Evolutionary conservation across 2,888 invertebrate genomes (phyloP), one percentile per base, ranked within the genome.

Genomic region (Argyresthia albistria): DNA sequence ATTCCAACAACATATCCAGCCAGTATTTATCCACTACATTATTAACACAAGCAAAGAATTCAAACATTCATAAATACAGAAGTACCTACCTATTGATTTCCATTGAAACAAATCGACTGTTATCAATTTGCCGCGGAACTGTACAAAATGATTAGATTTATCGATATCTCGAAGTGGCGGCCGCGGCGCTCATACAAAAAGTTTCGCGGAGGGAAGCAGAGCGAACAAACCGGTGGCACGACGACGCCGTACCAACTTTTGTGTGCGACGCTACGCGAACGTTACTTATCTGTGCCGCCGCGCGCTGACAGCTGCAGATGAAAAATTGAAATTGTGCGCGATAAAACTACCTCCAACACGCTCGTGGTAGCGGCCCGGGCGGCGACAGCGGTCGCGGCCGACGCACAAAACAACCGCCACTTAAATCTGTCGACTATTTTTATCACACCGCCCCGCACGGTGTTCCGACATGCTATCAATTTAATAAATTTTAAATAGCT

Each of bases 321-420:
- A 87, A 87, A 86, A 86, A 87, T 87, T 87, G 86, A 87, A 87
- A 86, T 86, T 83, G 84, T 84, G 79, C 75, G 83, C 84, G 87
- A 86, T 86, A 87, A 87, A 87, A 86, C 81, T 78, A 80, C 80
- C 80, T 76, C 81, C 81, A 25, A 25, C 25, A 25, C 25, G 25
- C 25, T n/a, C n/a, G n/a, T 25, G 25, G 71, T 66, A 69, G 70
- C 65, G 71, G 66, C 69, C 68, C 65, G 63, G 58, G 72, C 72
- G 8, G 47, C 47, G 35, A 25, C 25, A 25, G 25, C 25, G 25
- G 25, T n/a, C 25, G 47, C 11, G 35, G 12, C 35, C 16, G 14
- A 15, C 11, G 35, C 47, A 47, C 47, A 35, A 71, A 81, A 83
- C 83, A 83, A 81, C 80, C 25, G 25, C 25, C 25, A 25, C 25